Evolutionary conservation across 1,140 invertebrate genomes (phyloP).

Genomic region (Nomia melanderi): DNA sequence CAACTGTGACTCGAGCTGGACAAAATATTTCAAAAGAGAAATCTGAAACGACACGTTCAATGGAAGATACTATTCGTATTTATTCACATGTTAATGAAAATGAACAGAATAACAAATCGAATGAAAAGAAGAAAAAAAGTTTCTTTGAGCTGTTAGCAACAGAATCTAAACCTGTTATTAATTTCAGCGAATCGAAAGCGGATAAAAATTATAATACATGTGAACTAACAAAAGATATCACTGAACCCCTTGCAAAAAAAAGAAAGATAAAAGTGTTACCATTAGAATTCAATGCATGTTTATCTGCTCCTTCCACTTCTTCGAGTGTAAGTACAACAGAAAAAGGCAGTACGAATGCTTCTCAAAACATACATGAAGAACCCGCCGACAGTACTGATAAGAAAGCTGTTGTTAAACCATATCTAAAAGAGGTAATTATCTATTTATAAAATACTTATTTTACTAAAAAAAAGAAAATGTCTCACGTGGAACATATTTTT

Average conservation of each 20-base stretch:
- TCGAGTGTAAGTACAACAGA: slow-evolving; percentile 69
- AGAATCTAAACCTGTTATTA: slow-evolving; percentile 66
- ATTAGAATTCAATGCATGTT: slow-evolving; percentile 64
- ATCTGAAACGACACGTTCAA: not conserved
- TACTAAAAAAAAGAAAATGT: too few relatives aligned
- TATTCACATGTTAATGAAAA: slow-evolving; percentile 53
- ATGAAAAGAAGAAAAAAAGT: slow-evolving; percentile 43
- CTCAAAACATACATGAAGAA: slow-evolving; percentile 59
- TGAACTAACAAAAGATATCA: slow-evolving; percentile 71
- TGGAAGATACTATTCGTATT: slow-evolving; percentile 61
- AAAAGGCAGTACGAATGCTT: slow-evolving; percentile 43
- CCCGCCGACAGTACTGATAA: slow-evolving; percentile 49
- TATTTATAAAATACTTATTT: slow-evolving; percentile 11
- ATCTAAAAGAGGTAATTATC: slow-evolving; percentile 68
- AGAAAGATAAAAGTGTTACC: slow-evolving; percentile 82
- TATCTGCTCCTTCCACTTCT: slow-evolving; percentile 64
- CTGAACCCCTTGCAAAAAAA: slow-evolving; percentile 73
- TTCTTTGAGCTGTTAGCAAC: slow-evolving; percentile 52
- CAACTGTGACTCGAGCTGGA: slow-evolving; percentile 24
- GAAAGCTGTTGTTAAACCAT: slow-evolving; percentile 66
- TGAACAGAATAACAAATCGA: slow-evolving; percentile 18
- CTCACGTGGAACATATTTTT: slow-evolving; percentile 42
- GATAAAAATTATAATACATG: slow-evolving; percentile 63
- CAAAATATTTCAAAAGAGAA: slow-evolving; percentile 32
- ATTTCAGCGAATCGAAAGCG: slow-evolving; percentile 69